These are phyloP conservation scores for Sphaerolaimus hirsutus DNA, from an alignment of 2,888 invertebrate genomes.

Conservation along the genomic window DNA sequence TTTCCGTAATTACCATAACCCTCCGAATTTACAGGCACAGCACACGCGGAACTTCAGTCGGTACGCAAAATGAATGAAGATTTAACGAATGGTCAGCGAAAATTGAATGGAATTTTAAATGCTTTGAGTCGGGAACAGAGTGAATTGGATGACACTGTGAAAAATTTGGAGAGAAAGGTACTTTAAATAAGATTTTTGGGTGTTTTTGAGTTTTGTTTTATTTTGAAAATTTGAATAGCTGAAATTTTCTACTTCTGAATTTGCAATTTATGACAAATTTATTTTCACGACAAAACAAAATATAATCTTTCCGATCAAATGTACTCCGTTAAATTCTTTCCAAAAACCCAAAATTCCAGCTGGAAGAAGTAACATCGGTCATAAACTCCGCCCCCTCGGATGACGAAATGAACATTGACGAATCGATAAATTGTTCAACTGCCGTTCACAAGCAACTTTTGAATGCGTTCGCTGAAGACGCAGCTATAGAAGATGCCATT, in stretches of 20 bases:
- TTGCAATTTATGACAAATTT: too few relatives aligned
- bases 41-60: slow-evolving; percentile 56
- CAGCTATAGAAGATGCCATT: slow-evolving; percentile 88
- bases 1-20: not conserved
- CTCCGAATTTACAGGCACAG: slow-evolving; percentile 12
- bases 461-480: slow-evolving; percentile 62
- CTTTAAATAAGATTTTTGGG: not conserved
- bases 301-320: too few relatives aligned
- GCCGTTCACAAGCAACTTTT: slow-evolving; percentile 10
- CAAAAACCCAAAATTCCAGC: too few relatives aligned
- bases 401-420: slow-evolving; percentile 37
- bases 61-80: slow-evolving; percentile 62
- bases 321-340: too few relatives aligned
- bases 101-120: slow-evolving; percentile 14
- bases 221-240: too few relatives aligned
- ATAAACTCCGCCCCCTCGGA: slow-evolving; percentile 39
- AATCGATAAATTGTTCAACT: slow-evolving; percentile 16
- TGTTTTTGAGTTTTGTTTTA: too few relatives aligned
- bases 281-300: too few relatives aligned
- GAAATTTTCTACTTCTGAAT: too few relatives aligned
- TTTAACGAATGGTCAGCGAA: slow-evolving; percentile 35
- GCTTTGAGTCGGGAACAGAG: slow-evolving; percentile 14
- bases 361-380: slow-evolving; percentile 55
- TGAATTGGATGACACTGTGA: slow-evolving; percentile 9
- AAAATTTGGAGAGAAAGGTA: not conserved